A percentile compares a stretch with the other conserved stretches of the same genome.
phyloP scores from a whole-genome alignment of 1,140 invertebrate species.

The Acromyrmex charruanus region DNA sequence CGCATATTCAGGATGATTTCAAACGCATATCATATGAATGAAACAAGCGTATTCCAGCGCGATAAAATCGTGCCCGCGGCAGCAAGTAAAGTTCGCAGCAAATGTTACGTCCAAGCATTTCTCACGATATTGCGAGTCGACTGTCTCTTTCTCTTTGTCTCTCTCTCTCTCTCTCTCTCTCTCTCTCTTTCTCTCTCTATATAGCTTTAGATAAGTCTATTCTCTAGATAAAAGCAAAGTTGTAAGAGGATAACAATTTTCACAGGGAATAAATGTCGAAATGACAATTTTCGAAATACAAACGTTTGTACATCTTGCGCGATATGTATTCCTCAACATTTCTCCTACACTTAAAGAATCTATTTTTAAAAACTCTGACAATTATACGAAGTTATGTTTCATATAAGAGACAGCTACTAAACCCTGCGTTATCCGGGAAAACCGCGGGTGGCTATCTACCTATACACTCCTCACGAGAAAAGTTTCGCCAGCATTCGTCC shows the following conservation, averaged over 20 bases:
- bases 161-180: neutral
- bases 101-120: slow-evolving; percentile 56
- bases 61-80: slow-evolving; percentile 63
- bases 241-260: neutral
- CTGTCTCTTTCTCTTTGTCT: neutral
- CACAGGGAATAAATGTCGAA: neutral
- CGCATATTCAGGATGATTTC: slow-evolving; percentile 47
- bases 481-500: neutral
- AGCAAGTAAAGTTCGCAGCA: slow-evolving; percentile 57
- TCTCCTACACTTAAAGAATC: neutral
- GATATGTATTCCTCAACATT: neutral
- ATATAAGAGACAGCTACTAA: neutral
- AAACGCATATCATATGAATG: slow-evolving; percentile 53
- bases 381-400: neutral
- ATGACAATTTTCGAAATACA: slow-evolving; percentile 1
- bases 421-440: neutral
- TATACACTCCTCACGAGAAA: neutral
- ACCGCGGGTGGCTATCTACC: neutral
- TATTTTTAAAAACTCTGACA: neutral
- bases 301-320: neutral
- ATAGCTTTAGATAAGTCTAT: slow-evolving; percentile 18
- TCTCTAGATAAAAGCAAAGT: slow-evolving; percentile 33
- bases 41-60: slow-evolving; percentile 39
- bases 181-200: neutral
- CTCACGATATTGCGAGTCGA: slow-evolving; percentile 47